Conservation (phyloP, 2,797 vertebrate genomes). For the Coendou prehensilis region DNA sequence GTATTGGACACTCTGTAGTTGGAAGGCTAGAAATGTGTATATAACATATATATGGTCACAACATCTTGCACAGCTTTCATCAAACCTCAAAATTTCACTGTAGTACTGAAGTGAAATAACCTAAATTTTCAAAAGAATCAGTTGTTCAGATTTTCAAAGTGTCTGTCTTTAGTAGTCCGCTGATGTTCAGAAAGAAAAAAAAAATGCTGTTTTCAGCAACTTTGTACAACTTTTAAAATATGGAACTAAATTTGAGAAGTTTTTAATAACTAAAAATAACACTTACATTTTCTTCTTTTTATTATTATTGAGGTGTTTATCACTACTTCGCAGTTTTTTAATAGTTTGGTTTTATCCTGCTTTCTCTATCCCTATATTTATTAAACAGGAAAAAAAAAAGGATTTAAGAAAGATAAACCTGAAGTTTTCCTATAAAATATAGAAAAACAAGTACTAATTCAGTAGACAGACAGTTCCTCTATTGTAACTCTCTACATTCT, state of each 20-base stretch:
- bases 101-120: neutral
- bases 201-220: neutral
- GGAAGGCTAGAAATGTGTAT: neutral
- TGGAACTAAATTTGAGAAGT: neutral
- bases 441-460: neutral
- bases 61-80: neutral
- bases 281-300: neutral
- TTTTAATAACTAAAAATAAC: neutral
- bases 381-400: constrained; percentile 18
- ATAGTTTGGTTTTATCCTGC: neutral
- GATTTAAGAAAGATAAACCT: neutral
- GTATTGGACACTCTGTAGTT: neutral
- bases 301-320: neutral
- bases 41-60: neutral
- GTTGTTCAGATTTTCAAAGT: neutral
- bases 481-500: neutral
- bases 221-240: neutral
- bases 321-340: neutral
- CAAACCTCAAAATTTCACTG: neutral
- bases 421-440: neutral
- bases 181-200: neutral
- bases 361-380: neutral
- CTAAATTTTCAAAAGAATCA: neutral
- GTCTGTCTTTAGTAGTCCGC: constrained; percentile 18
- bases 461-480: neutral